A percentile compares a stretch with the other conserved stretches of the same genome.
phyloP scores from a whole-genome alignment of 2,113 vertebrate genomes.

The Catharus minimus region DNA sequence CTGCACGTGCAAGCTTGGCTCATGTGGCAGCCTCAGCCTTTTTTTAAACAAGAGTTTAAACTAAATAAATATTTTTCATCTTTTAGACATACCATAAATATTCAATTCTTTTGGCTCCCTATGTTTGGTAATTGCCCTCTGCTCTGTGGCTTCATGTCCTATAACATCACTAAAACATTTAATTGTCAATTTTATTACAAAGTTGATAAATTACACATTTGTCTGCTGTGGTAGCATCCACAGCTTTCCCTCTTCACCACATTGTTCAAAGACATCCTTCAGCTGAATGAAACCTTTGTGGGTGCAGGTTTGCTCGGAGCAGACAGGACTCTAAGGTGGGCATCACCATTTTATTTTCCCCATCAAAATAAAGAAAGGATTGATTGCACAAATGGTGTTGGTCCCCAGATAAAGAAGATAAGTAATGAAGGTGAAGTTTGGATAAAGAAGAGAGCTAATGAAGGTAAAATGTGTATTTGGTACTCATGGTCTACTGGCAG shows the following conservation, averaged over 20 bases:
- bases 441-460: background rate
- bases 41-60: background rate
- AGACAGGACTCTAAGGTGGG: background rate
- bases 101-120: background rate
- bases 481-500: background rate
- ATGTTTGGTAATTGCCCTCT: background rate
- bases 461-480: background rate
- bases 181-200: background rate
- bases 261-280: background rate
- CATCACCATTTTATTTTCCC: fast-evolving
- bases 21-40: background rate
- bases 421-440: background rate
- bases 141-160: background rate
- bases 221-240: background rate
- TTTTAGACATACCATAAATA: background rate
- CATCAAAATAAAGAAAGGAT: background rate
- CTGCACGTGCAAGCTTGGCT: background rate
- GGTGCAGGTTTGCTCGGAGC: background rate
- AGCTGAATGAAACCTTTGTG: background rate
- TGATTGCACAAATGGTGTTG: background rate
- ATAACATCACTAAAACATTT: background rate
- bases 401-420: background rate
- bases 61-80: background rate
- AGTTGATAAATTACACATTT: background rate
- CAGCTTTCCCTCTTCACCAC: background rate